Conservation (phyloP, 2,797 vertebrate species). For the Acropternis orthonyx region DNA sequence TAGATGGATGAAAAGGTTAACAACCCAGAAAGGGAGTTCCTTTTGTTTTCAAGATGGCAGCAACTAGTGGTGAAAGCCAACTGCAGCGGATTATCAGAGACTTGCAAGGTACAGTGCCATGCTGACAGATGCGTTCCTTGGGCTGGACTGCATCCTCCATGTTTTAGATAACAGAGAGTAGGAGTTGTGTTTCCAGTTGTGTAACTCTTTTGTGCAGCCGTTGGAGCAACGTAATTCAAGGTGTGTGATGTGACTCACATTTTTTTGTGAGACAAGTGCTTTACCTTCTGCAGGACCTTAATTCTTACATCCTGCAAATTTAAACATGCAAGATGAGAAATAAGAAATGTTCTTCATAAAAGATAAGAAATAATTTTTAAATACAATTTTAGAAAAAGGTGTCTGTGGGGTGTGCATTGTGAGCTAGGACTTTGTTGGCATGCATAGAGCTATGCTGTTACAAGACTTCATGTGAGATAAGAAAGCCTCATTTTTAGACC, state of each 20-base stretch:
- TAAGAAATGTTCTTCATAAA: background rate
- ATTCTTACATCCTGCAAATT: background rate
- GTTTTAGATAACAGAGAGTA: background rate
- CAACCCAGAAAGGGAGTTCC: background rate
- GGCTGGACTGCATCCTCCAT: background rate
- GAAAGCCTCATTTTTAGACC: background rate
- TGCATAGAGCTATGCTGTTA: background rate
- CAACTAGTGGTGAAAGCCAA: constrained; percentile 83
- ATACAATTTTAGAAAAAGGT: background rate
- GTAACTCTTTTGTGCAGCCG: background rate
- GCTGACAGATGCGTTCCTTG: background rate
- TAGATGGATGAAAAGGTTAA: constrained; percentile 10
- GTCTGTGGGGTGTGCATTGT: background rate
- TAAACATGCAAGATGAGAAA: background rate
- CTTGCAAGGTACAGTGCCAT: constrained; percentile 84
- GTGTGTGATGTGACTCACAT: background rate
- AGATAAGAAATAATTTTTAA: background rate
- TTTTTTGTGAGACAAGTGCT: background rate
- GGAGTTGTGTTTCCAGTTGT: background rate
- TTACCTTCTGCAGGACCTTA: background rate
- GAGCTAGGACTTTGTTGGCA: background rate
- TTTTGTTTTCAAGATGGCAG: constrained; percentile 79
- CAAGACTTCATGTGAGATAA: background rate
- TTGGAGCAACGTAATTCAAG: background rate
- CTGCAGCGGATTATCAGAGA: constrained; percentile 94